Base-by-base conservation (phyloP, 2,797 vertebrate species). In the Sebastes wilsoni region DNA sequence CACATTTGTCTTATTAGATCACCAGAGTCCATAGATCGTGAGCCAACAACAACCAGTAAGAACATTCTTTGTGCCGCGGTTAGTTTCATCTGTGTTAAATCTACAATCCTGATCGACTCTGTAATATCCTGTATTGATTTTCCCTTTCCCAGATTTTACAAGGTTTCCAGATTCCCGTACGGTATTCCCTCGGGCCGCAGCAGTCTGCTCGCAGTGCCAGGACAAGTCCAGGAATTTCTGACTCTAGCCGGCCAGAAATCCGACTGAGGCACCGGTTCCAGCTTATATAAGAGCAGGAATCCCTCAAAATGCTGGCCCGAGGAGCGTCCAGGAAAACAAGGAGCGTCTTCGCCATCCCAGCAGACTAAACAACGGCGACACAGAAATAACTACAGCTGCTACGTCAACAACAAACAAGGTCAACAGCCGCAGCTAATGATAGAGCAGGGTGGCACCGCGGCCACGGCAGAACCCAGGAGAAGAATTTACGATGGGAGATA, bases 341-440 rank as follows among this genome's bases (percentile, higher is more conserved):
- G 60, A 86, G 72, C 54, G 58, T 85, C 77, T 79, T 88, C 20
- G 8, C 60, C 64, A 54, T 80, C 66, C 77, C 66, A 46, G 67
- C 73, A 92, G 87, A 92, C 91, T 77, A 93, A 91, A 93, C 89
- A 91, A 72, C 87, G 80, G 80, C 4, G 1, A 86, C 64, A 83
- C 75, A 76, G 70, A 89, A 92, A 88, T 84, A 84, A 79, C 82
- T 75, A 30, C 79, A 88, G 73, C 83, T 79, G 82, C 66, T 83
- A 74, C 46, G 10, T 82, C 87, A 83, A 84, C 77, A 89, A 83
- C 83, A 87, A 87, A 82, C 75, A 72, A 76, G 61, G 68, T 72
- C 64, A 82, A 81, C 83, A 84, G 65, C 72, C 71, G 27, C 66
- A 58, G 80, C 82, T 89, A 90, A 91, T 86, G 84, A 90, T 67